A percentile compares a stretch with the other conserved stretches of the same genome.
These are phyloP conservation scores for Zaprionus kolodkinae DNA, from an alignment of 1,140 invertebrate species.

Conservation along the genomic window DNA sequence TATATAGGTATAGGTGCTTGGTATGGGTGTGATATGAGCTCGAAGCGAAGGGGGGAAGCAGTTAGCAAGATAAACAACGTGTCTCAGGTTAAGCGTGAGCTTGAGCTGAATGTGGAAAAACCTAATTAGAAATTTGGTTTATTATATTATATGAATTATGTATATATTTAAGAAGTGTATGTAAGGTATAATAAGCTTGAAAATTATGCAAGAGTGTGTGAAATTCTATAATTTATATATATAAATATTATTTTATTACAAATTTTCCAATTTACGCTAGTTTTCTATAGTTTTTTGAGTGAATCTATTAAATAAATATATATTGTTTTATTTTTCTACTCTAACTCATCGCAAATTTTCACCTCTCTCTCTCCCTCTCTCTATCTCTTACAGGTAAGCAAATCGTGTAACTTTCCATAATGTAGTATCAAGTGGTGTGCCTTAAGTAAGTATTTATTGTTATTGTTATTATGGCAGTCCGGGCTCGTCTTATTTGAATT, in stretches of 20 bases:
- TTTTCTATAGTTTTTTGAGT: no score
- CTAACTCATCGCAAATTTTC: not conserved
- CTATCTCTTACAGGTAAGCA: not conserved
- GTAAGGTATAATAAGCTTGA: no score
- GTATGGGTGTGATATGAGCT: no score
- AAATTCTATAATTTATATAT: no score
- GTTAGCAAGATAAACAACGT: not conserved
- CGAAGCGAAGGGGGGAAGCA: no score
- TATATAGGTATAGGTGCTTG: no score
- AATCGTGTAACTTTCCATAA: slow-evolving; percentile 4
- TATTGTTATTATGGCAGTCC: not conserved
- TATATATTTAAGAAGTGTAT: no score
- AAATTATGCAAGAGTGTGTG: no score
- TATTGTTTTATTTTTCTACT: not conserved
- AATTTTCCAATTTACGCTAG: no score
- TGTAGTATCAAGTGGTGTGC: slow-evolving; percentile 3
- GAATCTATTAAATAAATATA: no score
- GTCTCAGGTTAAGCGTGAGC: not conserved
- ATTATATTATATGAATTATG: no score
- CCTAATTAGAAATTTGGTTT: not conserved
- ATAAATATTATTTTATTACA: no score
- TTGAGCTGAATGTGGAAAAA: not conserved
- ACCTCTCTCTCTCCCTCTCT: not conserved
- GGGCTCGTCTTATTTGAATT: slow-evolving; percentile 15
- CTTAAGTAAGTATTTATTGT: slow-evolving; percentile 41